Conservation (phyloP, 2,113 vertebrate genomes). For the Bungarus multicinctus region DNA sequence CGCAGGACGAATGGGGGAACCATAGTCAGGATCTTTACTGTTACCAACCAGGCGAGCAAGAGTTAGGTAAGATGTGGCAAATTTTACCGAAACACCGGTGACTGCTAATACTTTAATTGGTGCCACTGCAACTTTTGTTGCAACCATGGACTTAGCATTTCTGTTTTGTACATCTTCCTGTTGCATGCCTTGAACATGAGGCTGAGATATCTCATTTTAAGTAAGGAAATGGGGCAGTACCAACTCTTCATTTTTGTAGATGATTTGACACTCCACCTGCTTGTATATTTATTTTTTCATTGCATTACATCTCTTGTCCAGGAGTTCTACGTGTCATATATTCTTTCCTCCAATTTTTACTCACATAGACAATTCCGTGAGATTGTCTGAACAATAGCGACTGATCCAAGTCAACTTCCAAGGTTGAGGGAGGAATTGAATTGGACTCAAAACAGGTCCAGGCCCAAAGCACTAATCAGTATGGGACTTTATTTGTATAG, state of each 20-base stretch:
- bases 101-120: not conserved
- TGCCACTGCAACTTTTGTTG: accelerated
- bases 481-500: not conserved
- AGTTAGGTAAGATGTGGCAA: constrained; percentile 80
- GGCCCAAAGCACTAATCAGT: not conserved
- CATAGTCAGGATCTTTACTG: constrained; percentile 90
- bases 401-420: not conserved
- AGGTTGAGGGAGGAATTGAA: not conserved
- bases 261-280: not conserved
- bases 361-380: not conserved
- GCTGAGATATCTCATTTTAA: not conserved
- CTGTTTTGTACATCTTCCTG: not conserved
- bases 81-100: accelerated
- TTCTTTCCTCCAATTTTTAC: not conserved
- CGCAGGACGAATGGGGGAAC: constrained; percentile 97
- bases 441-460: not conserved
- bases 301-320: not conserved
- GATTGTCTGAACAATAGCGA: not conserved
- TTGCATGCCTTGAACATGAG: not conserved
- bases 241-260: not conserved
- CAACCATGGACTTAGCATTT: not conserved
- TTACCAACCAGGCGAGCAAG: constrained; percentile 90
- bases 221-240: not conserved
- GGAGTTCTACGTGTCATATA: not conserved
- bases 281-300: not conserved